Conservation (phyloP, 1,140 invertebrate genomes). For the Drosophila subobscura region DNA sequence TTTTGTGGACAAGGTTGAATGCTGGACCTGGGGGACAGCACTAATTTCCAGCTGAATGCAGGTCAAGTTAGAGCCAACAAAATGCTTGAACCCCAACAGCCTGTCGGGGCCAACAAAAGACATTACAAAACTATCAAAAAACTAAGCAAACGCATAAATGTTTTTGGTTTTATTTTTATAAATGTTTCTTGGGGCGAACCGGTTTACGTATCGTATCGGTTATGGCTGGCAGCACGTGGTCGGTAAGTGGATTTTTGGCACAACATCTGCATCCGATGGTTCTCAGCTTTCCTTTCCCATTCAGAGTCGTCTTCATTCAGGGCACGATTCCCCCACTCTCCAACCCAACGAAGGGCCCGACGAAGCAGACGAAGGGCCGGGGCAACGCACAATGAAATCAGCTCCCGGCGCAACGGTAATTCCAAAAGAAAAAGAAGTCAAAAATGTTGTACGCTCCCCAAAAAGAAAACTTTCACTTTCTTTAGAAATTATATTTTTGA, state of each 20-base stretch:
- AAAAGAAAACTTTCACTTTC: constrained; percentile 72
- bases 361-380: no score
- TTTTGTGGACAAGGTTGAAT: constrained; percentile 65
- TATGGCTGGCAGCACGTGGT: constrained; percentile 39
- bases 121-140: constrained; percentile 50
- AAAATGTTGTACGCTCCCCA: constrained; percentile 12
- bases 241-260: constrained; percentile 44
- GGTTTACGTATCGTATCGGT: constrained; percentile 3
- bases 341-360: no score
- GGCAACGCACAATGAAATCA: constrained; percentile 15
- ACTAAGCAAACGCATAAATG: neutral
- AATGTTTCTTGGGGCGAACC: constrained; percentile 9
- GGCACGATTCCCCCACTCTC: constrained; percentile 7
- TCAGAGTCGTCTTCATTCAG: constrained; percentile 18
- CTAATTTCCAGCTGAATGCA: constrained; percentile 59
- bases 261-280: constrained; percentile 27
- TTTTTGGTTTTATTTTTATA: neutral
- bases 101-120: neutral
- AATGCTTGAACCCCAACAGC: constrained; percentile 28
- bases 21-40: constrained; percentile 23
- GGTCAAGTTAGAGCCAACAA: constrained; percentile 59
- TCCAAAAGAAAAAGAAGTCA: constrained; percentile 3
- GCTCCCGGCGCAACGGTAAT: constrained; percentile 17
- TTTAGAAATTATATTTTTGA: constrained; percentile 70
- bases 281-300: constrained; percentile 49